phyloP scores from a whole-genome alignment of 1,140 invertebrate genomes.

The Neocloeon triangulifer region DNA sequence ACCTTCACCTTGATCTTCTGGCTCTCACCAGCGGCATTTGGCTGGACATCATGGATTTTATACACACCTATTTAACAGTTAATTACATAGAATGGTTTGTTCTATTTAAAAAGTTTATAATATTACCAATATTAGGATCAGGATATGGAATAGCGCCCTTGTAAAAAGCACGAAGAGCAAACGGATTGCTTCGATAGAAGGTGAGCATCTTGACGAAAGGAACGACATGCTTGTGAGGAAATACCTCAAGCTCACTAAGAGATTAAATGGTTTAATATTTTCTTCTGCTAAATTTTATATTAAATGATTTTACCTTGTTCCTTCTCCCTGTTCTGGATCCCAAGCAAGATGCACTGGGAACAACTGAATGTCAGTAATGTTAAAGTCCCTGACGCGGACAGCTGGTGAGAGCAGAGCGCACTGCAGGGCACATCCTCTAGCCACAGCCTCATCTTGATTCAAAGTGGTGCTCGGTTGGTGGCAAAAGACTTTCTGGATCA shows the following conservation, averaged over 20 bases:
- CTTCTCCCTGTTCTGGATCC: slow-evolving; percentile 47
- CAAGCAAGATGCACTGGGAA: slow-evolving; percentile 74
- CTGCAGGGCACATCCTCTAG: slow-evolving; percentile 85
- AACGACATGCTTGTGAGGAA: slow-evolving; percentile 64
- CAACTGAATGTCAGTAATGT: slow-evolving; percentile 77
- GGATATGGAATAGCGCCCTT: slow-evolving; percentile 43
- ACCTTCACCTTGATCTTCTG: slow-evolving; percentile 93
- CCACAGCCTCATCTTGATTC: slow-evolving; percentile 94
- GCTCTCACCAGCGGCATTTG: slow-evolving; percentile 62
- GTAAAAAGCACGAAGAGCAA: slow-evolving; percentile 68
- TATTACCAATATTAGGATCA: slow-evolving; percentile 61
- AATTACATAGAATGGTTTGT: no score
- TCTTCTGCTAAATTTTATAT: no score
- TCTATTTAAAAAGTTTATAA: no score
- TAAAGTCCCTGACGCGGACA: slow-evolving; percentile 85
- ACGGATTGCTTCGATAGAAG: slow-evolving; percentile 72
- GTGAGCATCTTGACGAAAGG: slow-evolving; percentile 89
- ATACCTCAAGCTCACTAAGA: slow-evolving; percentile 50
- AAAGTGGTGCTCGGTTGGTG: slow-evolving; percentile 81
- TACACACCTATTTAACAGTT: slow-evolving; percentile 39
- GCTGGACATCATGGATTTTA: slow-evolving; percentile 63
- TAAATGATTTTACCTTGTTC: no score
- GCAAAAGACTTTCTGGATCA: slow-evolving; percentile 72
- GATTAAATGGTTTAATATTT: slow-evolving; percentile 9
- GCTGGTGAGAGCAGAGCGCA: slow-evolving; percentile 94